A percentile compares a stretch with the other conserved stretches of the same genome.
Conservation (phyloP, 2,888 invertebrate genomes). For the Catocala nupta region DNA sequence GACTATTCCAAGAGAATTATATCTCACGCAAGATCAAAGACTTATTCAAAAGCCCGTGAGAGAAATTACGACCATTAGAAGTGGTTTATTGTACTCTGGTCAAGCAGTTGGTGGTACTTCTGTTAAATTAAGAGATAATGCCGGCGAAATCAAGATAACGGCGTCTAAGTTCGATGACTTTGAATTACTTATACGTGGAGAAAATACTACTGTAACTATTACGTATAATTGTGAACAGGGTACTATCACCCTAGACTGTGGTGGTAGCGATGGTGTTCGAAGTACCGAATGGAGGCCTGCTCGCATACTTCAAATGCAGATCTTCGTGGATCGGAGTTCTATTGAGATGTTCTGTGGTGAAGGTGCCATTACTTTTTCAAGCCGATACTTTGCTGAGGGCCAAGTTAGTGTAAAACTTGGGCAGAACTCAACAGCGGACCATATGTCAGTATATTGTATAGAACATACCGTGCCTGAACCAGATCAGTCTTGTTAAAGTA, state of each 20-base stretch:
- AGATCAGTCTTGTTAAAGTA: not conserved
- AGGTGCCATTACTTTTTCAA: slow-evolving; percentile 73
- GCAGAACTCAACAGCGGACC: slow-evolving; percentile 26
- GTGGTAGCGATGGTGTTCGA: slow-evolving; percentile 69
- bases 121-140: slow-evolving; percentile 57
- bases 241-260: slow-evolving; percentile 68
- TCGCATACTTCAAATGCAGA: slow-evolving; percentile 49
- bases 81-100: slow-evolving; percentile 51
- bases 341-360: slow-evolving; percentile 69
- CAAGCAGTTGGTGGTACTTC: slow-evolving; percentile 38
- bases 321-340: slow-evolving; percentile 73
- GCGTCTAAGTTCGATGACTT: slow-evolving; percentile 52
- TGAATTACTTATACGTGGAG: slow-evolving; percentile 47
- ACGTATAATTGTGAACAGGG: slow-evolving; percentile 57
- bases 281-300: slow-evolving; percentile 67
- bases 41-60: slow-evolving; percentile 68
- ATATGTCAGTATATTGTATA: slow-evolving; percentile 54
- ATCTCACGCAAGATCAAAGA: slow-evolving; percentile 54
- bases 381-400: slow-evolving; percentile 66
- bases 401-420: slow-evolving; percentile 54
- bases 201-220: slow-evolving; percentile 56
- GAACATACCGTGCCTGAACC: slow-evolving; percentile 51
- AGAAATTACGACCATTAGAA: slow-evolving; percentile 53
- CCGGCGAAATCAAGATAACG: slow-evolving; percentile 64
- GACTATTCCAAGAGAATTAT: slow-evolving; percentile 72